A percentile compares a stretch with the other conserved stretches of the same genome.
phyloP scores from a whole-genome alignment of 2,113 vertebrate species.

The Salvator merianae region DNA sequence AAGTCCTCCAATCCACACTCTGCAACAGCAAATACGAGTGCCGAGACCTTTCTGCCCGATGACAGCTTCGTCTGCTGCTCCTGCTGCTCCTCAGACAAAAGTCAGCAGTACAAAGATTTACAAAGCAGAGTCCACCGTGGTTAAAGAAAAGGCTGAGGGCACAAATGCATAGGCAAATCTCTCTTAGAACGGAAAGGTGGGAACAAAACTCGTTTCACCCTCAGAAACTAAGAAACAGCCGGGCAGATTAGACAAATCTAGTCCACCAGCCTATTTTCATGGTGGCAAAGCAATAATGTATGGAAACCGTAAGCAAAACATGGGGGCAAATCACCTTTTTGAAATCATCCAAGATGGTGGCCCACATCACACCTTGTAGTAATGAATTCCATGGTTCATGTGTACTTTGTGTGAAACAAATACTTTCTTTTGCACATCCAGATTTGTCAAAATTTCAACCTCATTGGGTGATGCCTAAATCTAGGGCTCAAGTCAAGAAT shows the following conservation, averaged over 20 bases:
- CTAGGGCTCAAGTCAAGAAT: no score
- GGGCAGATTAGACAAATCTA: neutral
- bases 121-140: conserved; percentile 21
- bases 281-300: no score
- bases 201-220: neutral
- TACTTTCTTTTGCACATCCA: no score
- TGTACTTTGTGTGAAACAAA: no score
- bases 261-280: no score
- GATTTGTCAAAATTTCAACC: no score
- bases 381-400: no score
- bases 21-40: conserved; percentile 29
- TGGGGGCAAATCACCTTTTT: no score
- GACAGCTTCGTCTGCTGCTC: conserved; percentile 20
- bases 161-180: neutral
- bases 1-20: conserved; percentile 21
- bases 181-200: neutral
- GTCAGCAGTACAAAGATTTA: conserved; percentile 2
- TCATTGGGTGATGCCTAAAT: no score
- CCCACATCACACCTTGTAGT: no score
- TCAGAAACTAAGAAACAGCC: rapidly evolving
- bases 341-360: no score
- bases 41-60: conserved; percentile 1
- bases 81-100: conserved; percentile 37
- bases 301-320: no score
- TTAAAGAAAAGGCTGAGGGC: conserved; percentile 8